Base-by-base conservation (phyloP, 2,888 invertebrate genomes). In the Baronia brevicornis region DNA sequence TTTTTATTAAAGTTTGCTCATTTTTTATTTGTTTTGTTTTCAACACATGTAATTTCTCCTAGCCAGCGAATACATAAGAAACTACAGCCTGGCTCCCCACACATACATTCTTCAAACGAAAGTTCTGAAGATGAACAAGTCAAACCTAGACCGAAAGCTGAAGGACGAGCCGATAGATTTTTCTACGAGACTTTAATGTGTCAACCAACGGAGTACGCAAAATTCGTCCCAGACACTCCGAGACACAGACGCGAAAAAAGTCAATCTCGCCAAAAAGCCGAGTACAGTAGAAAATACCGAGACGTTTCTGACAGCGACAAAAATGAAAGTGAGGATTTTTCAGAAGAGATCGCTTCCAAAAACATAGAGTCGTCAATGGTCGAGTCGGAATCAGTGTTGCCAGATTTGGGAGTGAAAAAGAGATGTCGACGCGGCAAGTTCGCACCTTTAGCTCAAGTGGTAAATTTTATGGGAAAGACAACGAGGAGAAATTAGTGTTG, bases 151-250 rank as follows among this genome's bases (percentile, higher is more conserved):
- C 44, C 49, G 1, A 74, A 71, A 37, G 35, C 54, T 1, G 74
- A 75, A 7, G 57, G 60, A 0, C 49, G 70, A 9, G 68, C 72
- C 0, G 75, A 79, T 38, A 58, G 67, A 27, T 79, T 62, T 40
- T 79, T 82, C 41, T 80, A 77, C 38, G 82, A 82, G 2, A 69
- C 77, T 0, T 60, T 82, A 0, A 69, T 77, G 71, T 82, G 80
- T 35, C 66, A 75, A 15, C 63, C 65, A 0, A 49, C 65, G 0
- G 61, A 66, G 0, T 56, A 24, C 2, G 48, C 46, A 17, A 68
- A 66, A 28, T 48, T 52, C 2, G 54, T 61, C 0, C 58, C 68
- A 0, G 66, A 70, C 9, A 24, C 51, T 0, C 30, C 50, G 7
- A 66, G 64, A 38, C 52, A 54, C 28, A 44, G 61, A 21, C 44